A percentile compares a stretch with the other conserved stretches of the same genome.
These are phyloP conservation scores for Sinodicranocentrus sp. DNA, from an alignment of 2,888 invertebrate species.

Conservation along the genomic window DNA sequence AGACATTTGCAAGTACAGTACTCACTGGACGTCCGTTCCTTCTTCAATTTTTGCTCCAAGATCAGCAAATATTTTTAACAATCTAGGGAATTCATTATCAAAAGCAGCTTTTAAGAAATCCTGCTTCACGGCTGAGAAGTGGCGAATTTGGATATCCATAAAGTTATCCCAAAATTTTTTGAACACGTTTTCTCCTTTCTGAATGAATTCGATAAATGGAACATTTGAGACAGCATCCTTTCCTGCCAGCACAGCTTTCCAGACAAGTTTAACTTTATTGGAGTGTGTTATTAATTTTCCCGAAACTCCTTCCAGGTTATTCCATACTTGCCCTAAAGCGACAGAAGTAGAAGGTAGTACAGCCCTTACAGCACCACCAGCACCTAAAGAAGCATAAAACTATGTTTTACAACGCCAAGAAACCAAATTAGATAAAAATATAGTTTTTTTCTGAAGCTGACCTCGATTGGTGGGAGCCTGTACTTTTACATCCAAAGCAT, in stretches of 20 bases:
- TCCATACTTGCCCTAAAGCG: slow-evolving; percentile 83
- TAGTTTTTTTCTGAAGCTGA: slow-evolving; percentile 29
- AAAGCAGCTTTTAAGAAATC: slow-evolving; percentile 87
- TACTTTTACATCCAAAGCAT: slow-evolving; percentile 67
- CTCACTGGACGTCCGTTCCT: slow-evolving; percentile 51
- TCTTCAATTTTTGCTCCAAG: slow-evolving; percentile 74
- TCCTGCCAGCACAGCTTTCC: slow-evolving; percentile 65
- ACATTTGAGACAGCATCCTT: slow-evolving; percentile 71
- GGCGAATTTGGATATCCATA: slow-evolving; percentile 69
- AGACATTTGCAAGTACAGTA: slow-evolving; percentile 1
- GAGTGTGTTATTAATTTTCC: slow-evolving; percentile 66
- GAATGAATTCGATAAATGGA: slow-evolving; percentile 63
- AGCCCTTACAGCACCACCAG: slow-evolving; percentile 82
- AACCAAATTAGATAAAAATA: not conserved
- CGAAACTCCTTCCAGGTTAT: slow-evolving; percentile 84
- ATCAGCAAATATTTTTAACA: slow-evolving; percentile 86
- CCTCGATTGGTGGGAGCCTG: slow-evolving; percentile 50
- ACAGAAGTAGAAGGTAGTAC: slow-evolving; percentile 80
- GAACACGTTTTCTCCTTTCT: slow-evolving; percentile 57
- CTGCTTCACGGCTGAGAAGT: slow-evolving; percentile 78
- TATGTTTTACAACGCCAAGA: not conserved
- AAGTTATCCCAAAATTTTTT: slow-evolving; percentile 74
- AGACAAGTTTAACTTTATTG: slow-evolving; percentile 68
- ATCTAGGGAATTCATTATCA: slow-evolving; percentile 92
- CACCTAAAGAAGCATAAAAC: slow-evolving; percentile 25